Percentiles rank a stretch among this genome's conserved stretches.
Conservation (phyloP, 2,113 vertebrate genomes). For the Chitala chitala region DNA sequence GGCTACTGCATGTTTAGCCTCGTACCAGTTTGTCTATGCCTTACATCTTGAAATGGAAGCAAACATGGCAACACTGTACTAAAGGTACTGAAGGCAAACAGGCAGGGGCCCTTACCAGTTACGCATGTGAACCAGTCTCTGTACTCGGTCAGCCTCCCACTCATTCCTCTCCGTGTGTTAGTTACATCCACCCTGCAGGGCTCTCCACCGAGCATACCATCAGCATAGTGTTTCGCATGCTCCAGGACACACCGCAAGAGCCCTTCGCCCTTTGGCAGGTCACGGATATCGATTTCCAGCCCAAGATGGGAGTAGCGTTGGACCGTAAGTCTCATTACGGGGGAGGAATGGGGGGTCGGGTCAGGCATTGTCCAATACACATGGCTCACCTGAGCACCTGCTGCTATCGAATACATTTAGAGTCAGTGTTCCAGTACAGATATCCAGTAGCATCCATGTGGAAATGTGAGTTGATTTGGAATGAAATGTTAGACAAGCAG, state of each 20-base stretch:
- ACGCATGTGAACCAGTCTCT: too few species aligned
- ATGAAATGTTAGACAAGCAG: too few species aligned
- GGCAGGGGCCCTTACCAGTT: too few species aligned
- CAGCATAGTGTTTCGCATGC: constrained; percentile 71
- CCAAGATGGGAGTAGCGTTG: constrained; percentile 78
- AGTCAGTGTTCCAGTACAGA: too few species aligned
- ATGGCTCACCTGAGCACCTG: background rate
- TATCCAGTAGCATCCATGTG: too few species aligned
- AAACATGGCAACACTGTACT: too few species aligned
- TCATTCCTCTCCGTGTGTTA: constrained; percentile 43
- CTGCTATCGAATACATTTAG: background rate
- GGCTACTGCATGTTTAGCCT: too few species aligned
- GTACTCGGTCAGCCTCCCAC: background rate
- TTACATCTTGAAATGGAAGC: too few species aligned
- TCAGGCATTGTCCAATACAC: background rate
- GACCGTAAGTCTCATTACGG: constrained; percentile 67
- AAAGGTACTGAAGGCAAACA: too few species aligned
- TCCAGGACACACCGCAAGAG: constrained; percentile 74
- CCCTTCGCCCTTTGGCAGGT: constrained; percentile 87
- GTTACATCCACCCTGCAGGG: constrained; percentile 65
- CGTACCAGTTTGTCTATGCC: too few species aligned
- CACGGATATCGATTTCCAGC: constrained; percentile 79
- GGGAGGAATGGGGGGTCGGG: background rate
- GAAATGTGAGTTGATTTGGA: too few species aligned
- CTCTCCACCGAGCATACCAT: constrained; percentile 78